A percentile compares a stretch with the other conserved stretches of the same genome.
phyloP scores from a whole-genome alignment of 2,888 invertebrate genomes.

The Patella depressa region DNA sequence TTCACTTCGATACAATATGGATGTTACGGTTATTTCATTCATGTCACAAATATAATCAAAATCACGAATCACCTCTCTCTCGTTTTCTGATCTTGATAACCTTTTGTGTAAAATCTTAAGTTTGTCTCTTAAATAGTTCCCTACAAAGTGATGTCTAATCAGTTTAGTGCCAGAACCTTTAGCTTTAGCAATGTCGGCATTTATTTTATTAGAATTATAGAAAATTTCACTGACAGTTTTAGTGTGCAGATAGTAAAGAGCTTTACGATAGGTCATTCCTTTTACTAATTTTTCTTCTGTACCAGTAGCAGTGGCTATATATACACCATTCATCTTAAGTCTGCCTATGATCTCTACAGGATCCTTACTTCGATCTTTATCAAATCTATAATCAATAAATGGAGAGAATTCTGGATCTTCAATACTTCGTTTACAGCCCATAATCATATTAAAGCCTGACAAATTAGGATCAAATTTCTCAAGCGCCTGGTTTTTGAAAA shows the following conservation, averaged over 20 bases:
- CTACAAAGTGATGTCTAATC: not conserved
- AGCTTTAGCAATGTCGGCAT: not conserved
- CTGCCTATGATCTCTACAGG: not conserved
- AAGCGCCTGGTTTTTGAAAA: not conserved
- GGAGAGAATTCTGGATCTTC: not conserved
- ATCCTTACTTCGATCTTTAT: not conserved
- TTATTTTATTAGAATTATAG: not conserved
- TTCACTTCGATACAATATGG: not conserved
- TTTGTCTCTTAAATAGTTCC: not conserved
- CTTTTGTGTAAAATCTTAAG: not conserved
- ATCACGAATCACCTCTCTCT: not conserved
- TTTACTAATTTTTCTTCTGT: not conserved
- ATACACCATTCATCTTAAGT: not conserved
- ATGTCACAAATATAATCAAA: not conserved
- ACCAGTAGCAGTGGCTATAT: not conserved
- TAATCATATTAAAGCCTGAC: not conserved
- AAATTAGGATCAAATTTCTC: not conserved
- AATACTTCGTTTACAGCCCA: not conserved
- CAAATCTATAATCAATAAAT: not conserved
- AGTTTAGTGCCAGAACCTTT: not conserved
- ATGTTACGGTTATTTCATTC: not conserved
- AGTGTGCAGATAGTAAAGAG: not conserved
- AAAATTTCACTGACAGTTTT: slow-evolving; percentile 7
- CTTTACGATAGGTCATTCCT: not conserved
- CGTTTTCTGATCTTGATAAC: not conserved